These are phyloP conservation scores for Globodera ellingtonae DNA, from an alignment of 1,140 invertebrate species.

Conservation along the genomic window DNA sequence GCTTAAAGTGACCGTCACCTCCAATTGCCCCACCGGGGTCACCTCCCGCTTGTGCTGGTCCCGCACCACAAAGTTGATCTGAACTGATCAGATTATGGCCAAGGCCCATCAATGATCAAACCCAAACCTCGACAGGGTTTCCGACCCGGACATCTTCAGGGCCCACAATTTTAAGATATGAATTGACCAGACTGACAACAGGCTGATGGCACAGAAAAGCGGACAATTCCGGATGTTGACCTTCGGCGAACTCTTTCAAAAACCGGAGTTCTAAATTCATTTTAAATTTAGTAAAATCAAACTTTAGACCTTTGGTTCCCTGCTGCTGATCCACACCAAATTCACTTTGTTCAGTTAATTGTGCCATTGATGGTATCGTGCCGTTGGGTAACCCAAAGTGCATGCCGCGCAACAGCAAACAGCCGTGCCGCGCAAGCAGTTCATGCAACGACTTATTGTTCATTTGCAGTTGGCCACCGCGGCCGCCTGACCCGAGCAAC, in stretches of 20 bases:
- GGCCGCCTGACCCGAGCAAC: constrained; percentile 35
- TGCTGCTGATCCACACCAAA: constrained; percentile 3
- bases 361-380: constrained; percentile 68
- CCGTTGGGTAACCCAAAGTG: constrained; percentile 71
- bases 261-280: constrained; percentile 74
- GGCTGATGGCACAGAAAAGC: constrained; percentile 10
- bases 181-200: neutral
- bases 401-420: constrained; percentile 82
- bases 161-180: neutral
- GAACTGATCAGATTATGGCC: neutral
- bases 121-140: neutral
- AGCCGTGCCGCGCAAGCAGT: constrained; percentile 70
- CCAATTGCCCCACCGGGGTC: neutral
- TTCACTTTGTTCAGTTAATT: constrained; percentile 70
- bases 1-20: neutral
- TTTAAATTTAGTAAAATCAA: no score
- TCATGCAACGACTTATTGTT: constrained; percentile 34
- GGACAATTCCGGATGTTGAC: neutral
- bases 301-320: neutral
- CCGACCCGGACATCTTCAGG: neutral
- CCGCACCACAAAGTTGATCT: neutral
- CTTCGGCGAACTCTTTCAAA: constrained; percentile 36
- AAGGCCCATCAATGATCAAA: no score
- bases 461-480: constrained; percentile 1
- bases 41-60: constrained; percentile 1